These are phyloP conservation scores for Pluvianellus socialis DNA, from an alignment of 2,113 vertebrate species.

Conservation along the genomic window DNA sequence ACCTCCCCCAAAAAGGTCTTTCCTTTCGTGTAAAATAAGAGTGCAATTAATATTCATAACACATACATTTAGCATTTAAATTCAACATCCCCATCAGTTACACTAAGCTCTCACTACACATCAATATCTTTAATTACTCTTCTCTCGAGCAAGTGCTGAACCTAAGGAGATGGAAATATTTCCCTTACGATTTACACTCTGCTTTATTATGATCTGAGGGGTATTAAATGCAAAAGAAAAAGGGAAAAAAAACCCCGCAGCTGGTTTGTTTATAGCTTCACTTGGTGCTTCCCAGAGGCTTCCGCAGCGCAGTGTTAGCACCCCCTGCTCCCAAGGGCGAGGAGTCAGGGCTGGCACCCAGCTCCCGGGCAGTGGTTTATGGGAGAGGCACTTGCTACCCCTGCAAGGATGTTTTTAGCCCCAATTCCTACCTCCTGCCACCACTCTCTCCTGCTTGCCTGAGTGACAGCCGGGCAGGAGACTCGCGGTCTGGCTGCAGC, in stretches of 20 bases:
- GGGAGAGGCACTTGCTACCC: neutral
- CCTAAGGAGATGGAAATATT: conserved; percentile 48
- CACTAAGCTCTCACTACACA: conserved; percentile 19
- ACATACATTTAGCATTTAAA: conserved; percentile 44
- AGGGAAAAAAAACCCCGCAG: neutral
- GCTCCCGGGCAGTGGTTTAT: neutral
- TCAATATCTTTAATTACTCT: conserved; percentile 67
- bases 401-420: neutral
- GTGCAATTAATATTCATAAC: conserved; percentile 50
- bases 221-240: neutral
- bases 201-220: conserved; percentile 27
- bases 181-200: conserved; percentile 23
- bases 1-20: neutral
- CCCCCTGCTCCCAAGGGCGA: neutral
- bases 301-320: rapidly evolving
- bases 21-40: conserved; percentile 14
- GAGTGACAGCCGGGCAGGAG: neutral
- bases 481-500: neutral
- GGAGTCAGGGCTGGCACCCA: neutral
- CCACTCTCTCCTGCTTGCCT: neutral
- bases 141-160: conserved; percentile 27
- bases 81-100: conserved; percentile 38
- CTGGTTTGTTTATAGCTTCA: neutral
- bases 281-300: rapidly evolving
- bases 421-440: neutral